Evolutionary conservation across 2,113 vertebrate species (phyloP).

Genomic region (Triplophysa rosa): DNA sequence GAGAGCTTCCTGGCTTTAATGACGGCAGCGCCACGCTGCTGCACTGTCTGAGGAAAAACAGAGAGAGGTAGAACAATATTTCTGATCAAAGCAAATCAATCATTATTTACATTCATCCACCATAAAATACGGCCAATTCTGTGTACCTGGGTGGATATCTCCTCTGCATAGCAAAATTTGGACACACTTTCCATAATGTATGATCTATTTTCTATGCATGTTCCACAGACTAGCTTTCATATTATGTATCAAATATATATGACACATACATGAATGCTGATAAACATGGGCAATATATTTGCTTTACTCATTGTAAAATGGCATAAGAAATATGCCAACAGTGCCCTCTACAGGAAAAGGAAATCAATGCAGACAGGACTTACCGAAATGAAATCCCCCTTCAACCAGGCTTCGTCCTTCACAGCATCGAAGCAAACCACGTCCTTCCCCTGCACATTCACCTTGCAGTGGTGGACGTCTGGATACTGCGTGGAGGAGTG

Average conservation of each 20-base stretch:
- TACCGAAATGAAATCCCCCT: constrained; percentile 84
- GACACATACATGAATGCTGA: not conserved
- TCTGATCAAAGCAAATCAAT: not conserved
- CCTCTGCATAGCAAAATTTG: no score
- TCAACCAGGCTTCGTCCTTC: constrained; percentile 87
- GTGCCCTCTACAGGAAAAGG: constrained; percentile 12
- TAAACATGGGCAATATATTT: not conserved
- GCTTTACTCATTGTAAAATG: not conserved
- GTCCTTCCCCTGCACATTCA: constrained; percentile 79
- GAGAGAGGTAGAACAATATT: not conserved
- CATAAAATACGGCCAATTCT: no score
- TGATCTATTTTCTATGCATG: no score
- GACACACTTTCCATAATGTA: no score
- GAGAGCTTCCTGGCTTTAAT: constrained; percentile 96
- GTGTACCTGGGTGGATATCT: no score
- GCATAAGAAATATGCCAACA: constrained; percentile 6
- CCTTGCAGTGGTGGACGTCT: constrained; percentile 82
- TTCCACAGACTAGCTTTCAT: no score
- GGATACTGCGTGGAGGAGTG: constrained; percentile 90
- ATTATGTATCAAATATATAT: not conserved
- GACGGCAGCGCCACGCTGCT: constrained; percentile 91
- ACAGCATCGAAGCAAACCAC: constrained; percentile 81
- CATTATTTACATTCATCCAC: not conserved
- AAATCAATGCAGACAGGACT: constrained; percentile 53
- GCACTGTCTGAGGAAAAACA: constrained; percentile 80